These are phyloP conservation scores for Marmota flaviventris DNA, from an alignment of 2,113 vertebrate genomes.

Conservation along the genomic window DNA sequence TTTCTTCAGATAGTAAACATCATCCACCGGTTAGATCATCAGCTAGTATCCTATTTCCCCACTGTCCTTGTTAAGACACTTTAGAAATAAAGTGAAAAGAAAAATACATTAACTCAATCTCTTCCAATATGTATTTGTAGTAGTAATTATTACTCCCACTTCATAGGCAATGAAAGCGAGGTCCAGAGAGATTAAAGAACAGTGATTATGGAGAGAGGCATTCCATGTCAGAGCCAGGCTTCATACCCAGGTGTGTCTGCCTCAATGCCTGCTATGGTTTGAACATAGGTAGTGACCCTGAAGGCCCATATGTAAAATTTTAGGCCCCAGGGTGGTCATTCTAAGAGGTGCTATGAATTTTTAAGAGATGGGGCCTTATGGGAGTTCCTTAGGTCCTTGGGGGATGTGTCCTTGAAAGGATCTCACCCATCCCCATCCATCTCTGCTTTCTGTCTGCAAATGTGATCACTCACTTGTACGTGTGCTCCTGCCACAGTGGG, in stretches of 20 bases:
- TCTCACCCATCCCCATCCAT: too few species aligned
- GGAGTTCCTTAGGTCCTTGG: too few species aligned
- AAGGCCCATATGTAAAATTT: not conserved
- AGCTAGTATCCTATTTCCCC: not conserved
- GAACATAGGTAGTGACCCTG: not conserved
- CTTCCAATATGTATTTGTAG: not conserved
- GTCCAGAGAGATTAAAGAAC: not conserved
- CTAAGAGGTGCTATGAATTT: not conserved
- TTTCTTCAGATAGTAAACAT: not conserved
- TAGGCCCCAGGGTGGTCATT: too few species aligned
- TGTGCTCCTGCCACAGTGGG: not conserved
- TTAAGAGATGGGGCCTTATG: not conserved
- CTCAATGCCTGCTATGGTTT: not conserved
- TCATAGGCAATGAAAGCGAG: not conserved
- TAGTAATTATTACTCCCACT: not conserved
- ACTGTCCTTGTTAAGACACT: not conserved
- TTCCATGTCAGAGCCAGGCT: not conserved
- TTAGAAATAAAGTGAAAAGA: not conserved
- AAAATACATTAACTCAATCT: not conserved
- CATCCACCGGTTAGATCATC: not conserved
- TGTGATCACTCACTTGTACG: too few species aligned
- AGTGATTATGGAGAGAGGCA: not conserved
- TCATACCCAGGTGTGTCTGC: not conserved
- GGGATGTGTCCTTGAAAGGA: too few species aligned
- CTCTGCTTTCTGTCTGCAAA: not conserved